phyloP scores from a whole-genome alignment of 1,140 invertebrate genomes.

The Platyura marginata region DNA sequence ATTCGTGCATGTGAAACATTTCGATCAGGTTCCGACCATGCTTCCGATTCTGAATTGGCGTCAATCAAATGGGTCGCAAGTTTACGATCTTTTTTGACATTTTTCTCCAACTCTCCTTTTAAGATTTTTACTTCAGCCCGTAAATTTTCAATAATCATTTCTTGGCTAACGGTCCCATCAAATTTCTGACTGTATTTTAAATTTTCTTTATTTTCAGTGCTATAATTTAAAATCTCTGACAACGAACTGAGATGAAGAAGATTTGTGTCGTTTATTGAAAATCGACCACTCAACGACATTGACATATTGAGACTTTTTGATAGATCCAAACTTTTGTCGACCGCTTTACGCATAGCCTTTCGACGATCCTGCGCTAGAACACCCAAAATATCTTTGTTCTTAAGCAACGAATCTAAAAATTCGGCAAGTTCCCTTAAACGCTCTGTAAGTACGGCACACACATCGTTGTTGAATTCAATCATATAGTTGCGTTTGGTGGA shows the following conservation, averaged over 20 bases:
- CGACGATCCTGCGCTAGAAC: conserved; percentile 28
- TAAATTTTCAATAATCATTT: conserved; percentile 19
- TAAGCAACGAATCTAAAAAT: conserved; percentile 49
- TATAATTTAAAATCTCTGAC: conserved; percentile 19
- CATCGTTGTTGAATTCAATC: too few relatives aligned
- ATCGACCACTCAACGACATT: conserved; percentile 11
- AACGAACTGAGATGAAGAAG: conserved; percentile 27
- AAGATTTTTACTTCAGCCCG: conserved; percentile 25
- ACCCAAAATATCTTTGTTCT: conserved; percentile 35
- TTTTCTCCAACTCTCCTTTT: conserved; percentile 25
- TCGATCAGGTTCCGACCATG: conserved; percentile 69
- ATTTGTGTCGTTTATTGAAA: conserved; percentile 19
- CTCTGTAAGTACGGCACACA: conserved; percentile 38
- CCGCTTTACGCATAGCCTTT: conserved; percentile 29
- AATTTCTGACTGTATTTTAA: conserved; percentile 12
- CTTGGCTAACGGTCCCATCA: conserved; percentile 17
- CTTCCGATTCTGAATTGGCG: conserved; percentile 55
- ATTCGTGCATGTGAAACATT: conserved; percentile 59
- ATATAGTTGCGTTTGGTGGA: too few relatives aligned
- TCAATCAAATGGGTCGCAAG: conserved; percentile 15
- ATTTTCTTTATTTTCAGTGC: conserved; percentile 12
- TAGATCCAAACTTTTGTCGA: conserved; percentile 34
- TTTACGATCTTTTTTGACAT: conserved; percentile 10
- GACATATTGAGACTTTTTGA: conserved; percentile 31
- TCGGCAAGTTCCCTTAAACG: conserved; percentile 47